Percentiles rank a stretch among this genome's conserved stretches.
phyloP scores from a whole-genome alignment of 1,140 invertebrate genomes.

The Drosophila arizonae region DNA sequence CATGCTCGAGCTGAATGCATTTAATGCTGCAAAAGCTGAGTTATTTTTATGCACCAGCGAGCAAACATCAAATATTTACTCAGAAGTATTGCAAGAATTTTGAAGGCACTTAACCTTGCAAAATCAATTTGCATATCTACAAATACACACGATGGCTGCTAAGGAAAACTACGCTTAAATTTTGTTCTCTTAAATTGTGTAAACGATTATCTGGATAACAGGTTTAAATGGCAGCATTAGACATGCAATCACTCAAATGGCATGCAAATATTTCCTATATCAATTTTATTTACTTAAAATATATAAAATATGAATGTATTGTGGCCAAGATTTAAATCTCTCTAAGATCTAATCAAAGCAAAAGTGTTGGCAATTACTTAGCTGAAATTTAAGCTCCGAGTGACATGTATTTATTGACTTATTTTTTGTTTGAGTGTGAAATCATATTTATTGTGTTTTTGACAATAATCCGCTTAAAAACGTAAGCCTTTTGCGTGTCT shows the following conservation, averaged over 20 bases:
- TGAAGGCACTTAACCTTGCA: conserved; percentile 15
- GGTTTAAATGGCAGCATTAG: background rate
- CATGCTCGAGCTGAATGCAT: conserved; percentile 27
- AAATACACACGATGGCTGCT: no score
- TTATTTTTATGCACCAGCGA: conserved; percentile 34
- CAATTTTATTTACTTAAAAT: background rate
- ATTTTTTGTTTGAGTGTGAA: background rate
- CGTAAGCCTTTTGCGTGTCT: no score
- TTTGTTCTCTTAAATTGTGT: background rate
- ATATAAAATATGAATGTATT: no score
- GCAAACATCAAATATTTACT: conserved; percentile 42
- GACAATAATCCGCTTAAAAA: no score
- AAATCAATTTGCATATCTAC: conserved; percentile 1
- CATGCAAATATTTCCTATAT: background rate
- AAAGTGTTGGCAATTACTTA: background rate
- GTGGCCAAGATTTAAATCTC: no score
- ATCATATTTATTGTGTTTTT: background rate
- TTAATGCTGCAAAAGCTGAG: conserved; percentile 13
- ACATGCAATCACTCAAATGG: conserved; percentile 6
- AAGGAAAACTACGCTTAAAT: no score
- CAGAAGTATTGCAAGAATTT: conserved; percentile 18
- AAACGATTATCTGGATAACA: conserved; percentile 10
- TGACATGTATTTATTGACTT: background rate
- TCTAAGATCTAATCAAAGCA: no score
- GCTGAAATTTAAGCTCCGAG: background rate